These are phyloP conservation scores for Corvus cornix DNA, from an alignment of 2,113 vertebrate species.

Conservation along the genomic window DNA sequence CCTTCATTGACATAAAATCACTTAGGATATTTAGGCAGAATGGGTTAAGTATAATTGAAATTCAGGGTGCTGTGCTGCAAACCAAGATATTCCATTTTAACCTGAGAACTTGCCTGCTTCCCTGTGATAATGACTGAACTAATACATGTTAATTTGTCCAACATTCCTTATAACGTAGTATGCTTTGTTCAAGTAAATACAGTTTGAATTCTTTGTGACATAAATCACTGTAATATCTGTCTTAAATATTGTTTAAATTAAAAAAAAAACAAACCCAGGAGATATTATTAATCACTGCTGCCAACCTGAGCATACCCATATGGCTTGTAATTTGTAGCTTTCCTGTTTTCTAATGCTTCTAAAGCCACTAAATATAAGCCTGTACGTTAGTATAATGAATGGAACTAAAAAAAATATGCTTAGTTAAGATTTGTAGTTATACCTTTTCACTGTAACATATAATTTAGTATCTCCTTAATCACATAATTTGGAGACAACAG, in stretches of 20 bases:
- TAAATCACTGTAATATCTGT: background rate
- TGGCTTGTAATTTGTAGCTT: conserved; percentile 8
- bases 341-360: conserved; percentile 6
- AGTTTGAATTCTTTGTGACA: background rate
- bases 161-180: background rate
- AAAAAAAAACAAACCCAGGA: conserved; percentile 18
- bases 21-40: background rate
- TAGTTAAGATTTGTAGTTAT: conserved; percentile 32
- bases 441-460: background rate
- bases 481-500: conserved; percentile 4
- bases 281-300: background rate
- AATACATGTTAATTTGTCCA: background rate
- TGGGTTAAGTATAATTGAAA: background rate
- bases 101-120: background rate
- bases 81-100: background rate
- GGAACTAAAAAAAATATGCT: background rate
- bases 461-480: conserved; percentile 27
- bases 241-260: conserved; percentile 22
- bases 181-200: background rate
- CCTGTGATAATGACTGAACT: background rate
- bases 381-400: background rate
- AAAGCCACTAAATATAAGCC: conserved; percentile 30
- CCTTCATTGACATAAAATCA: background rate
- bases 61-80: background rate
- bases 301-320: background rate